Evolutionary conservation across 2,797 vertebrate species (phyloP).

Genomic region (Dryobates pubescens): DNA sequence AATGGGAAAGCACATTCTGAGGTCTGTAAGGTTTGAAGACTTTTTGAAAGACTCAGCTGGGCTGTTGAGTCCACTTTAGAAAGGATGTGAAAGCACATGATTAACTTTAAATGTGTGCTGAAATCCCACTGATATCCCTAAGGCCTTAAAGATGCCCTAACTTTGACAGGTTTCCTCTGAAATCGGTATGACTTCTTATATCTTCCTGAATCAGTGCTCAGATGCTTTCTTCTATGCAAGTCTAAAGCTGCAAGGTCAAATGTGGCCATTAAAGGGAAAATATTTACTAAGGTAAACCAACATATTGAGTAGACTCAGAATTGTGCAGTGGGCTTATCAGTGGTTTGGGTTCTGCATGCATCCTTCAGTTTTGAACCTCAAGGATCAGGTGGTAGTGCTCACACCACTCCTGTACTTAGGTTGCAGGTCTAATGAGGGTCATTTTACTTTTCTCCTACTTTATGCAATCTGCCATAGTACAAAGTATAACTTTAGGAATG

Average conservation of each 20-base stretch:
- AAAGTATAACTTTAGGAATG: neutral
- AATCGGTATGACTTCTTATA: neutral
- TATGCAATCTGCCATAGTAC: neutral
- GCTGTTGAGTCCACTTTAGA: neutral
- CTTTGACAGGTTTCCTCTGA: neutral
- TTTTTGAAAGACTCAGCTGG: neutral
- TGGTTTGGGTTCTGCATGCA: neutral
- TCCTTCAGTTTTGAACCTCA: neutral
- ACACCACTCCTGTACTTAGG: neutral
- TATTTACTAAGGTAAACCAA: neutral
- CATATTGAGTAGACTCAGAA: neutral
- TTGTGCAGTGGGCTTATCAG: neutral
- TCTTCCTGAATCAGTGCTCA: neutral
- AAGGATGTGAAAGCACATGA: neutral
- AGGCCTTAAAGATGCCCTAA: neutral
- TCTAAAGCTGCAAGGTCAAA: neutral
- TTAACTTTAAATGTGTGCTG: neutral
- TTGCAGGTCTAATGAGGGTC: neutral
- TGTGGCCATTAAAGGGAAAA: rapidly evolving
- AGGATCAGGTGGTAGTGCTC: neutral
- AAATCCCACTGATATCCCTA: neutral
- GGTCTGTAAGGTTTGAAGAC: neutral
- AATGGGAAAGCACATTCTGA: neutral
- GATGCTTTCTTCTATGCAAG: neutral
- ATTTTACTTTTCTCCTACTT: neutral